These are phyloP conservation scores for Leptodactylus fallax DNA, from an alignment of 2,797 vertebrate genomes.

Conservation along the genomic window DNA sequence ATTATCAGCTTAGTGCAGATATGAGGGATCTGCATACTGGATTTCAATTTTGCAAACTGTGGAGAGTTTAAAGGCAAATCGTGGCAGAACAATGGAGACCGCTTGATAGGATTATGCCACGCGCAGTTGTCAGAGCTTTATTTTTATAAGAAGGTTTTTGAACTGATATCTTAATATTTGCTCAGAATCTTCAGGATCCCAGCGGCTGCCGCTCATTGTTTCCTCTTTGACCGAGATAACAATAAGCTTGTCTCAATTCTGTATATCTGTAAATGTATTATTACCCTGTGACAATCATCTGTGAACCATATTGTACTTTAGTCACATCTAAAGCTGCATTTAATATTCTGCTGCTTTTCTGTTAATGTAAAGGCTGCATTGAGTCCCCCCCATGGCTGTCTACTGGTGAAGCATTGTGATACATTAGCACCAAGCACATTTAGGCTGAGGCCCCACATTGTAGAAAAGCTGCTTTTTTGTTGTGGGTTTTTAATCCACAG, in stretches of 20 bases:
- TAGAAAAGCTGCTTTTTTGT: no score
- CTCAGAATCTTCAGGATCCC: not conserved
- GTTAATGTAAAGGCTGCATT: no score
- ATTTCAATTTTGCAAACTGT: not conserved
- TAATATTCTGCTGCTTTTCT: no score
- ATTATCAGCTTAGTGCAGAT: conserved; percentile 10
- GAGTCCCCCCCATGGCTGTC: no score
- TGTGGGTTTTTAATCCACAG: no score
- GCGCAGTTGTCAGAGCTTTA: not conserved
- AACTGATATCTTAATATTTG: conserved; percentile 14
- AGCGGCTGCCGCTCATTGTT: not conserved
- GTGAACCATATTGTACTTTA: not conserved
- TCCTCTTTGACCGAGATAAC: not conserved
- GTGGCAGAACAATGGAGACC: not conserved
- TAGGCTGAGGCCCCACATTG: no score
- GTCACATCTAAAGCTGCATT: no score
- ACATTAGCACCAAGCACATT: no score
- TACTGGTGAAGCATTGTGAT: no score
- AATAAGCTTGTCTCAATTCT: not conserved
- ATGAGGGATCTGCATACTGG: not conserved
- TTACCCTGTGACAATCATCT: not conserved
- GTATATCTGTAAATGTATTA: no score
- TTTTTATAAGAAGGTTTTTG: not conserved
- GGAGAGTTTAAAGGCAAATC: not conserved
- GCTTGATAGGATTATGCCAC: not conserved